Conservation (phyloP, 2,113 vertebrate genomes). For the Megaceryle maxima region DNA sequence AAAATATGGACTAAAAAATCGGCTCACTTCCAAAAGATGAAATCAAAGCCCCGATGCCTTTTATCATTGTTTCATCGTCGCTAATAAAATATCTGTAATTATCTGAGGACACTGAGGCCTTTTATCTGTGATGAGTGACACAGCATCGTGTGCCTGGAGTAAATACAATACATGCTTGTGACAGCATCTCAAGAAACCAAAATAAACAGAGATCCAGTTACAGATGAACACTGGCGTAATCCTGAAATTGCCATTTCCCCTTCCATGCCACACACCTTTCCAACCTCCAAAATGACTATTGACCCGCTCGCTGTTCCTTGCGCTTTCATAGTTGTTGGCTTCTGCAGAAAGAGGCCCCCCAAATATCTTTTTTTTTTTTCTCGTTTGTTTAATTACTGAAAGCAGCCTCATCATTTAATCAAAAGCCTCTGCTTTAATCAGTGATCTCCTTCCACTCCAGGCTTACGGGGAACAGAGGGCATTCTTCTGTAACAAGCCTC, state of each 20-base stretch:
- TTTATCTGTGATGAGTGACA: slow-evolving; percentile 68
- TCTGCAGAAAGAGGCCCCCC: neutral
- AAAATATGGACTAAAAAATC: slow-evolving; percentile 67
- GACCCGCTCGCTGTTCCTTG: neutral
- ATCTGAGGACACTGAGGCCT: slow-evolving; percentile 59
- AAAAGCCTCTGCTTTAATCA: slow-evolving; percentile 52
- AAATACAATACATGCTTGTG: slow-evolving; percentile 29
- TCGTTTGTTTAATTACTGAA: neutral
- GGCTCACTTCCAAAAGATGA: slow-evolving; percentile 53
- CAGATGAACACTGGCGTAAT: slow-evolving; percentile 1
- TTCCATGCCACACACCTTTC: neutral
- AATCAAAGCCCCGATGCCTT: slow-evolving; percentile 70
- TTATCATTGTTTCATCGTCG: slow-evolving; percentile 69
- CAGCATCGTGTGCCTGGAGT: slow-evolving; percentile 51
- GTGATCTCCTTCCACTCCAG: slow-evolving; percentile 38
- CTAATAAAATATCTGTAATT: slow-evolving; percentile 71
- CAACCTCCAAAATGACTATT: neutral
- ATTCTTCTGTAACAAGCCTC: slow-evolving; percentile 50
- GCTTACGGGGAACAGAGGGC: slow-evolving; percentile 26
- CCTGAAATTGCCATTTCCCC: neutral
- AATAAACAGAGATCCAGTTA: slow-evolving; percentile 44
- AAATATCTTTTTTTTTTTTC: neutral
- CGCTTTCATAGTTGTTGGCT: neutral
- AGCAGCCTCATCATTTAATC: slow-evolving; percentile 31
- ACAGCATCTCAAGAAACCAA: slow-evolving; percentile 28